Evolutionary conservation across 1,140 invertebrate genomes (phyloP).

Genomic region (Drosophila kanapiae): DNA sequence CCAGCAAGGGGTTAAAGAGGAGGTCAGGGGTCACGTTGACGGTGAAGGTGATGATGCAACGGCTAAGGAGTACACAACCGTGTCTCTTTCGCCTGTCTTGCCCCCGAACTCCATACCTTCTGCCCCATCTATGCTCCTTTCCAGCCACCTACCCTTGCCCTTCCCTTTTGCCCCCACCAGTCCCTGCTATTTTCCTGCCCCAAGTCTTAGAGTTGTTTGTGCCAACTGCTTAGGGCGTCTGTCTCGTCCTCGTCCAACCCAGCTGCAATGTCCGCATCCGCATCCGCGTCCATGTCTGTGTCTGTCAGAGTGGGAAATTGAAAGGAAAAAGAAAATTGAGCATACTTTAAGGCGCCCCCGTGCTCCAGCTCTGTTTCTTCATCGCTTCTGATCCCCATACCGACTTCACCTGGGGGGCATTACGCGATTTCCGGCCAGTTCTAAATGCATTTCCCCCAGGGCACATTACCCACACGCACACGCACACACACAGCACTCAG

Average conservation of each 20-base stretch:
- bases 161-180: not conserved
- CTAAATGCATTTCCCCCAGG: constrained; percentile 53
- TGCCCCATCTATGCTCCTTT: not conserved
- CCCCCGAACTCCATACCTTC: not conserved
- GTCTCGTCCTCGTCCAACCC: constrained; percentile 19
- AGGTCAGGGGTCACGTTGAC: constrained; percentile 15
- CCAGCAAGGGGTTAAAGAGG: constrained; percentile 1
- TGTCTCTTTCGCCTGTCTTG: constrained; percentile 4
- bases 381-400: not conserved
- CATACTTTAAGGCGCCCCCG: constrained; percentile 56
- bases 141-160: not conserved
- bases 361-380: not conserved
- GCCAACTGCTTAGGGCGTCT: constrained; percentile 45
- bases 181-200: not conserved
- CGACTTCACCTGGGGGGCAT: constrained; percentile 21
- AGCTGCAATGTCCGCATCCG: not conserved
- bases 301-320: constrained; percentile 71
- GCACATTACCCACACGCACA: not conserved
- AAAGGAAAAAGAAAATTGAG: constrained; percentile 65
- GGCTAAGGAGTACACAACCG: constrained; percentile 42
- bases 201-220: constrained; percentile 54
- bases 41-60: constrained; percentile 59
- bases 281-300: constrained; percentile 18
- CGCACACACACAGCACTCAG: not conserved
- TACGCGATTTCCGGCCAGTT: constrained; percentile 57